These are phyloP conservation scores for Drosophila tripunctata DNA, from an alignment of 2,888 invertebrate genomes.

Conservation along the genomic window DNA sequence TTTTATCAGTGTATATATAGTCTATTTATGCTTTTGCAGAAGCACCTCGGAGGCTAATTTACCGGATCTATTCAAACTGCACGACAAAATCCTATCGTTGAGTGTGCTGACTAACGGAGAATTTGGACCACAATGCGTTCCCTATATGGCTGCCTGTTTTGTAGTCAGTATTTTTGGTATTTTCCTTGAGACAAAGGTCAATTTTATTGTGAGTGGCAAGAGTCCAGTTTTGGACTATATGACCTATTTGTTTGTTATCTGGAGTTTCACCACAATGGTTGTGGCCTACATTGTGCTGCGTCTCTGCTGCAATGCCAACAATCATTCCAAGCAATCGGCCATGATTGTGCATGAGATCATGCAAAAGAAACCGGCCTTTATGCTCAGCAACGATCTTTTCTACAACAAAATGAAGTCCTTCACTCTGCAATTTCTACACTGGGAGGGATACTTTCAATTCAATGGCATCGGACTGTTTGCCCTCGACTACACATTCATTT, in stretches of 20 bases:
- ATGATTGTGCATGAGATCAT: slow-evolving; percentile 84
- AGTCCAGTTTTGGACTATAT: slow-evolving; percentile 77
- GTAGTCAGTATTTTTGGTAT: slow-evolving; percentile 83
- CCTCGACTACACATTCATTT: slow-evolving; percentile 84
- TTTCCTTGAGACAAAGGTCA: slow-evolving; percentile 83
- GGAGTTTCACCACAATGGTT: slow-evolving; percentile 80
- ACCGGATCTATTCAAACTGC: slow-evolving; percentile 82
- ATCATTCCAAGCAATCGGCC: slow-evolving; percentile 82
- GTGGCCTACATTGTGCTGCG: slow-evolving; percentile 81
- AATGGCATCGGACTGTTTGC: slow-evolving; percentile 83
- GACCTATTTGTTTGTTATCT: slow-evolving; percentile 79
- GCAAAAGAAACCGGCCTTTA: slow-evolving; percentile 84
- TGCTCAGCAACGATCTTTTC: slow-evolving; percentile 83
- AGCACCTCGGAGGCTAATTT: slow-evolving; percentile 79
- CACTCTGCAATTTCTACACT: slow-evolving; percentile 83
- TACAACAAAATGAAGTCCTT: slow-evolving; percentile 85
- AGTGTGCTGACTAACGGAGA: slow-evolving; percentile 80
- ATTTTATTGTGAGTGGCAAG: slow-evolving; percentile 80
- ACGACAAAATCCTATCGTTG: slow-evolving; percentile 82
- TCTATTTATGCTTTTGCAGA: too few species aligned
- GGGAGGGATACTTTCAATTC: slow-evolving; percentile 84
- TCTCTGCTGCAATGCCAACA: slow-evolving; percentile 81
- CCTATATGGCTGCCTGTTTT: slow-evolving; percentile 83
- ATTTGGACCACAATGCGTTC: slow-evolving; percentile 82
- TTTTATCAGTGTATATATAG: background rate